Evolutionary conservation across 1,140 invertebrate species (phyloP), one percentile per base, ranked within the genome.

Genomic region (Ridgeia piscesae): DNA sequence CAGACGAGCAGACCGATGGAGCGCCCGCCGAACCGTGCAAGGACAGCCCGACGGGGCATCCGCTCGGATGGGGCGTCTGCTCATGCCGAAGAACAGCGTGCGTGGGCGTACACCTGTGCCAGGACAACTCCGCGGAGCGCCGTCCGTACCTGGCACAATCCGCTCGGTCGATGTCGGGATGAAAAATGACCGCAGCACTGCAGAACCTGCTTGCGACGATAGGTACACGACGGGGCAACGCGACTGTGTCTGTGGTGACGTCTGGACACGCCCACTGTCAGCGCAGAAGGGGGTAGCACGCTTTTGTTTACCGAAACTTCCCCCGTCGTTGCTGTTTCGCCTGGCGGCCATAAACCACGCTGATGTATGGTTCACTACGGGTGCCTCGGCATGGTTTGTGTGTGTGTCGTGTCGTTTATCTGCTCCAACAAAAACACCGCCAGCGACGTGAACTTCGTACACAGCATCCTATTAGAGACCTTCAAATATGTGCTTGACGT

Each of bases 261-360:
- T 77, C 58, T 77, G 58, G 58, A 77, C 58, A 77, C 58, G 58
- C 58, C 58, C 58, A 77, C 58, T 77, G 58, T 77, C 58, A 77
- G 17, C 58, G 2, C 17, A 17, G 27, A 31, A 8, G 14, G 27
- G 58, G 58, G 58, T 77, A 27, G 58, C 58, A 77, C 58, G 58
- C 58, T 77, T 77, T 77, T 77, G 58, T 77, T 77, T 77, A 77
- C 58, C 58, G 2, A 21, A 31, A 21, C 2, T n/a, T 77, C 27
- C 27, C 58, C 58, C 17, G 58, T 77, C 58, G 6, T 77, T 21
- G 58, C 17, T 21, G 58, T 77, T 77, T 8, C 58, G 58, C 58
- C 2, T 4, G 27, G 2, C 58, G 27, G 58, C 27, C 58, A 77
- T 77, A 77, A 77, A 77, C 58, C 58, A 77, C 27, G 27, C 27